Base-by-base conservation (phyloP, 2,113 vertebrate species). In the Lasiurus borealis region DNA sequence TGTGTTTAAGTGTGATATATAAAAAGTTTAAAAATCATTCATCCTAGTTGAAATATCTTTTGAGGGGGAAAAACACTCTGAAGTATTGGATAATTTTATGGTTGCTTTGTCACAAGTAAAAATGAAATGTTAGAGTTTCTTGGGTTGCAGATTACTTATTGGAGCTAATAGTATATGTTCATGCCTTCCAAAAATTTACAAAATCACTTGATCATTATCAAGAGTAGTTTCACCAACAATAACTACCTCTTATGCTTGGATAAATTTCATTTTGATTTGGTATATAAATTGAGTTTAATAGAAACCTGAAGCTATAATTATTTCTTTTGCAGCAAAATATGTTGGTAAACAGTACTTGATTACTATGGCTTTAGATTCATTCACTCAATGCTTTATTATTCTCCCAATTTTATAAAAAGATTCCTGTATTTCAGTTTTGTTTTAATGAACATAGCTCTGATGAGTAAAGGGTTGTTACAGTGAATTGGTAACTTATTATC, bases 11-110 rank as follows among this genome's bases (percentile, higher is more conserved):
- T 93, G 34, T 88, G 48, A 68, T 54, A 0, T 69, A 73, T 59
- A 62, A 40, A 84, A 52, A 16, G 11, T 92, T 90, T 85, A 85
- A 91, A 78, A 89, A 88, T 68, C 23, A 78, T 88, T 71, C 6
- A 66, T 95, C 76, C 66, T 94, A 84, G 34, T 72, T 83, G 44
- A 93, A 96, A 87, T 83, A 88, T 44, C 71, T 92, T 95, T 88
- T 90, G 54, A 80, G 57, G 68, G 34, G 76, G 91, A 92, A 92
- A 88, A 52, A 31, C 3, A 50, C n/a, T 57, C 5, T 23, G 81
- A 72, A 88, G 85, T 62, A 89, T 91, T 44, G 25, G 23, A 93
- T 93, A 91, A 52, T 66, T 75, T 91, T 90, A 40, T 85, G 13
- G 6, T 80, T 95, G 48, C 21, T 9, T 9, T 85, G 27, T 90